These are phyloP conservation scores for Vultur gryphus DNA, from an alignment of 2,797 vertebrate genomes.

Conservation along the genomic window DNA sequence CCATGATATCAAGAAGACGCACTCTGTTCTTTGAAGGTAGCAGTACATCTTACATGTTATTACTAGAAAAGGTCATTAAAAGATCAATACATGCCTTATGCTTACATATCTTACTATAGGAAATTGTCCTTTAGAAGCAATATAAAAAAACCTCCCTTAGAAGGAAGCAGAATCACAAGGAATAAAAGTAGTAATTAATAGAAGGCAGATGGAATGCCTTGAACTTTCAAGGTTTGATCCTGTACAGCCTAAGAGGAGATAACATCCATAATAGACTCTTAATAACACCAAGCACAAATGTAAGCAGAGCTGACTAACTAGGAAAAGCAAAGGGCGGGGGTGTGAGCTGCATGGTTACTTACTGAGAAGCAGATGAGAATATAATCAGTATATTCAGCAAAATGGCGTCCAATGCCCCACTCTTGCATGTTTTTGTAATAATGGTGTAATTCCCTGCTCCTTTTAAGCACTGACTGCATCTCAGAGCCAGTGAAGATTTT, in stretches of 20 bases:
- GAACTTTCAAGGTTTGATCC: constrained; percentile 33
- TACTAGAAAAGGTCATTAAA: constrained; percentile 58
- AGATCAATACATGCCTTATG: constrained; percentile 36
- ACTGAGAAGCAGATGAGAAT: background rate
- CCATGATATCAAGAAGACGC: background rate
- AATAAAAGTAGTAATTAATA: constrained; percentile 45
- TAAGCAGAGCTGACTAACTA: background rate
- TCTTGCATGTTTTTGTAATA: background rate
- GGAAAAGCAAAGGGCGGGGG: fast-evolving
- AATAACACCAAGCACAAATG: background rate
- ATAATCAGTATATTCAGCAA: background rate
- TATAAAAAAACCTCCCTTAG: background rate
- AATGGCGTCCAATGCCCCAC: background rate
- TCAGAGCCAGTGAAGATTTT: background rate
- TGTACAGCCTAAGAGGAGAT: background rate
- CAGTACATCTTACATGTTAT: constrained; percentile 16
- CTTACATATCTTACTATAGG: constrained; percentile 15
- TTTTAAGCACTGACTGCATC: background rate
- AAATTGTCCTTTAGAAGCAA: constrained; percentile 37
- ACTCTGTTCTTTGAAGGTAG: constrained; percentile 18
- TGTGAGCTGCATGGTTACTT: background rate
- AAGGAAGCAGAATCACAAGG: constrained; percentile 21
- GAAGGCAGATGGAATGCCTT: constrained; percentile 31
- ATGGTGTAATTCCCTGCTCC: background rate
- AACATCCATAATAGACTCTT: constrained; percentile 6